Evolutionary conservation across 2,888 invertebrate genomes (phyloP).

Genomic region (Aricia artaxerxes): DNA sequence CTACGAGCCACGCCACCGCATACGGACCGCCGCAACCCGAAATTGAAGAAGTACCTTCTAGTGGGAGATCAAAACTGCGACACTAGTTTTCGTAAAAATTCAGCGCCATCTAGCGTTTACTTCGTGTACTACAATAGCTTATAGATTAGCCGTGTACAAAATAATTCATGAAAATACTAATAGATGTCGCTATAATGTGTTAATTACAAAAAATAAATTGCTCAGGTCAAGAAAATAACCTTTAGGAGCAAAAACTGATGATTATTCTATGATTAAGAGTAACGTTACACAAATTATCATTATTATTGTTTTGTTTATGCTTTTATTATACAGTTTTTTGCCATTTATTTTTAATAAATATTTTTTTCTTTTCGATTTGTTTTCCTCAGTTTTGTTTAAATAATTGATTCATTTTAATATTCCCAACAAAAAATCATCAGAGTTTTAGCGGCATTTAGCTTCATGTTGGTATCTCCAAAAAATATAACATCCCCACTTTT

Average conservation of each 20-base stretch:
- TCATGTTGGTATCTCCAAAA: not conserved
- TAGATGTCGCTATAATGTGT: not conserved
- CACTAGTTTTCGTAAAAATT: not conserved
- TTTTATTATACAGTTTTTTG: constrained; percentile 4
- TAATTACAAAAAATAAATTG: not conserved
- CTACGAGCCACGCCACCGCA: constrained; percentile 86
- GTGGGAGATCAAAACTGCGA: constrained; percentile 5
- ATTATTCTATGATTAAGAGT: not conserved
- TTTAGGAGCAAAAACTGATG: not conserved
- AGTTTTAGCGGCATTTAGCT: not conserved
- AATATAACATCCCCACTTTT: not conserved
- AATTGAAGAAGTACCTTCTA: not conserved
- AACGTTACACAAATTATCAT: not conserved
- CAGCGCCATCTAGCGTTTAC: constrained; percentile 39
- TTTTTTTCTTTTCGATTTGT: not conserved
- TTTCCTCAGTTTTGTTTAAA: not conserved
- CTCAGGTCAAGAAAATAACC: not conserved
- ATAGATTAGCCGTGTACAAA: not conserved
- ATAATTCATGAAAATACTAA: not conserved
- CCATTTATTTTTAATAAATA: constrained; percentile 7
- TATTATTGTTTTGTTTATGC: constrained; percentile 14
- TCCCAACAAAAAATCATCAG: not conserved
- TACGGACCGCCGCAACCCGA: constrained; percentile 82
- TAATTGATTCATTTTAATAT: not conserved
- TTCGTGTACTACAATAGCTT: not conserved